These are phyloP conservation scores for Caloenas nicobarica DNA, from an alignment of 2,113 vertebrate species.

Conservation along the genomic window DNA sequence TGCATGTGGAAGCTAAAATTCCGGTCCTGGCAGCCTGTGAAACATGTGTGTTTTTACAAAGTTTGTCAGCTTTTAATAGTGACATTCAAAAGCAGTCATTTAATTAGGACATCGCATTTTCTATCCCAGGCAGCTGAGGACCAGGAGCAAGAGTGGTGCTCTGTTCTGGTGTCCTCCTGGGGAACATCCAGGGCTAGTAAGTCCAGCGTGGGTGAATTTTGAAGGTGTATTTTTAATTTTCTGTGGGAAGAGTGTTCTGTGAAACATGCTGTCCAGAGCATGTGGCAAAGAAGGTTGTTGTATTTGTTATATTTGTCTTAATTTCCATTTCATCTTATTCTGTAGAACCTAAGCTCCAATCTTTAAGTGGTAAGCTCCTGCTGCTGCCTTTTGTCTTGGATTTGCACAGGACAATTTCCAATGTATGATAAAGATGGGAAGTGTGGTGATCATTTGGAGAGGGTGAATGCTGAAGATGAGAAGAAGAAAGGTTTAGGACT, in stretches of 20 bases:
- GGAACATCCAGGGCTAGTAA: neutral
- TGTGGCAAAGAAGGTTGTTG: neutral
- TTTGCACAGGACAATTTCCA: neutral
- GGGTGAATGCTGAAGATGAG: neutral
- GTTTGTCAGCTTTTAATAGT: constrained; percentile 17
- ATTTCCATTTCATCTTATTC: neutral
- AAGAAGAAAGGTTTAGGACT: neutral
- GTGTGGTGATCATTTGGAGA: neutral
- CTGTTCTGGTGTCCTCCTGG: neutral
- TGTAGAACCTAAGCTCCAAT: neutral
- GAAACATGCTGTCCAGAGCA: neutral
- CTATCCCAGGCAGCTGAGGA: neutral
- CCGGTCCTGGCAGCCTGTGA: constrained; percentile 13
- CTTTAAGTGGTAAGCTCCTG: neutral
- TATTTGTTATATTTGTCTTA: neutral
- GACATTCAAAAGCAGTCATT: neutral
- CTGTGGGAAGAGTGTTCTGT: neutral
- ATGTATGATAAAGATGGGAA: neutral
- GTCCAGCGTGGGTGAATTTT: neutral
- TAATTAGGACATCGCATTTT: neutral
- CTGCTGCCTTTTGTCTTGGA: neutral
- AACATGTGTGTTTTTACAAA: neutral
- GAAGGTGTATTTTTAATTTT: neutral
- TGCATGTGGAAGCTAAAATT: constrained; percentile 41
- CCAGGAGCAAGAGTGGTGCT: neutral